A percentile compares a stretch with the other conserved stretches of the same genome.
phyloP scores from a whole-genome alignment of 1,140 invertebrate genomes.

The Limonius californicus region DNA sequence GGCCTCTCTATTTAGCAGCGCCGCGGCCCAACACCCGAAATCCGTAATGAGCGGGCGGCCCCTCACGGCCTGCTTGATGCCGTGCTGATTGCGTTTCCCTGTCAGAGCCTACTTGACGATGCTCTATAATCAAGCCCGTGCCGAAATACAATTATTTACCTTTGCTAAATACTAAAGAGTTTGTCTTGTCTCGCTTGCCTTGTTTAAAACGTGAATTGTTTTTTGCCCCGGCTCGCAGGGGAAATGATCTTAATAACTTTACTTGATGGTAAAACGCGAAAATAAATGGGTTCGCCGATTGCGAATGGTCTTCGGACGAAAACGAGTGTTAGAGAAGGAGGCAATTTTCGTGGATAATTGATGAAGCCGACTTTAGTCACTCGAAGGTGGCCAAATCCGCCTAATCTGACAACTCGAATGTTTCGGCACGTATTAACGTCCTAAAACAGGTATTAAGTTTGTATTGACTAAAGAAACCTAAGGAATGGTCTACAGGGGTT shows the following conservation, averaged over 20 bases:
- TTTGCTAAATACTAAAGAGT: constrained; percentile 12
- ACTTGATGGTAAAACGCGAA: too few species aligned
- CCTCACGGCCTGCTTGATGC: neutral
- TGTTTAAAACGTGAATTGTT: constrained; percentile 3
- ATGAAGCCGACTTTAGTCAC: neutral
- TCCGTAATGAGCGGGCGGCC: constrained; percentile 9
- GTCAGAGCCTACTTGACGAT: constrained; percentile 12
- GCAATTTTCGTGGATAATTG: neutral
- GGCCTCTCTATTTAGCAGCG: constrained; percentile 11
- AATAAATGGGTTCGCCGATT: too few species aligned
- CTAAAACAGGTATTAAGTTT: neutral
- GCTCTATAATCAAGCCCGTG: constrained; percentile 6
- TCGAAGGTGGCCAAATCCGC: neutral
- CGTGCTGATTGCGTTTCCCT: constrained; percentile 5
- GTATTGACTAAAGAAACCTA: neutral
- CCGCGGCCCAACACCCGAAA: constrained; percentile 1
- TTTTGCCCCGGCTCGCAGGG: neutral
- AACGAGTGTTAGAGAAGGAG: too few species aligned
- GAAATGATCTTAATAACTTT: neutral
- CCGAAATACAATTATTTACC: constrained; percentile 15
- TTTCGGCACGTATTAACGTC: neutral
- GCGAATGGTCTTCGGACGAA: too few species aligned
- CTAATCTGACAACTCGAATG: neutral
- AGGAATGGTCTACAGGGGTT: neutral
- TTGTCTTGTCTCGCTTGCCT: neutral